Percentiles rank a stretch among this genome's conserved stretches.
Conservation (phyloP, 2,113 vertebrate species). For the Tauraco erythrolophus region DNA sequence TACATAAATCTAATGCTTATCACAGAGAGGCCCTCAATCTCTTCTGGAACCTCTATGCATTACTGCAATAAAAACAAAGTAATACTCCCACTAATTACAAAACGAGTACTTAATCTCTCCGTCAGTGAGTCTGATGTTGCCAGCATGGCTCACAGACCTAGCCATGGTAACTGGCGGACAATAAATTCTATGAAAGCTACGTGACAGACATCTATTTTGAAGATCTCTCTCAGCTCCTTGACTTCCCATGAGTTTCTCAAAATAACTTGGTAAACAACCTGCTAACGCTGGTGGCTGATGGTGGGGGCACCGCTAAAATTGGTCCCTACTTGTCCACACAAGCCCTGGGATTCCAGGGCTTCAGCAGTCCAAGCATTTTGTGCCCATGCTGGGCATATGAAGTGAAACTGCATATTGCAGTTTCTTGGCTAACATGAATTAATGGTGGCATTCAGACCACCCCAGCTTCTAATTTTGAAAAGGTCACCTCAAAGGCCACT, state of each 20-base stretch:
- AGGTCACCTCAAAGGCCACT: constrained; percentile 21
- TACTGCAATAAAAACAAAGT: constrained; percentile 50
- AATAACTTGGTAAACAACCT: constrained; percentile 63
- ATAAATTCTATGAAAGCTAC: constrained; percentile 36
- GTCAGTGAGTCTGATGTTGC: neutral
- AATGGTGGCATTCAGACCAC: constrained; percentile 18
- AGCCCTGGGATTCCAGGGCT: constrained; percentile 30
- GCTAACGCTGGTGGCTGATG: neutral
- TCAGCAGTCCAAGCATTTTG: neutral
- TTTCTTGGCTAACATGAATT: constrained; percentile 9
- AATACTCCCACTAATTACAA: constrained; percentile 53
- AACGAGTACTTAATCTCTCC: constrained; percentile 19
- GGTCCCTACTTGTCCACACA: constrained; percentile 51
- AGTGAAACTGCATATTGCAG: neutral
- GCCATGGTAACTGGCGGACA: constrained; percentile 14
- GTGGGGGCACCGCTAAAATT: constrained; percentile 10
- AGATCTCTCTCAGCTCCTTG: constrained; percentile 15
- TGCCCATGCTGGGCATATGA: neutral
- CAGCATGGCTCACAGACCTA: neutral
- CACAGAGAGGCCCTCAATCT: constrained; percentile 25
- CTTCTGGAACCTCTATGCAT: neutral
- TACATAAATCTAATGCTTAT: constrained; percentile 61
- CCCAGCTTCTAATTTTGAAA: neutral
- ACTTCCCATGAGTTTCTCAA: constrained; percentile 53
- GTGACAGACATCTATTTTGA: constrained; percentile 50